Evolutionary conservation across 1,140 invertebrate species (phyloP), one percentile per base, ranked within the genome.

Genomic region (Amyelois transitella): DNA sequence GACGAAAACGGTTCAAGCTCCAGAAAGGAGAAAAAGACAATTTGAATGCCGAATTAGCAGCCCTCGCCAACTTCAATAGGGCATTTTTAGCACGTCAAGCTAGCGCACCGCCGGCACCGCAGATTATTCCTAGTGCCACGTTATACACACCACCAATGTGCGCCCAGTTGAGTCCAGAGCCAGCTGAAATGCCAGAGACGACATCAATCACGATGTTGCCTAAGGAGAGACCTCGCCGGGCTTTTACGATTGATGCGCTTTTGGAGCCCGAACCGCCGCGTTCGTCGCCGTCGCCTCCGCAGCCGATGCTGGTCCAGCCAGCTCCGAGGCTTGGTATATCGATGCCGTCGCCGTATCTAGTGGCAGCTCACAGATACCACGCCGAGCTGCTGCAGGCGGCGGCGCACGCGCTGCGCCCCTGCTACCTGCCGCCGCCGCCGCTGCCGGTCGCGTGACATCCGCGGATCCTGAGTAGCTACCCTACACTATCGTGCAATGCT

Each of bases 181-280:
- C 89, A 18, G 18, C 62, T 25, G 82, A 86, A 20, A 77, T 84
- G 17, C 76, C 81, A 22, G 79, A 81, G 59, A 86, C 88, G 38
- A 69, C 89, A 17, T 79, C 88, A 8, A 72, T 90, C 6, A 52
- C 70, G 7, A 54, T 80, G 62, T 75, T 74, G 58, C 88, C 64
- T 7, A 77, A 66, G 6, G 74, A 75, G n/a, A 70, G 89, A 20
- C 90, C 91, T 62, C 93, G 93, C 63, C 90, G 92, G 45, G 91
- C 93, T 0, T 96, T 95, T 74, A 97, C 95, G 17, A 97, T 97
- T 69, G 96, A 96, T 75, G 96, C 95, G 71, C 91, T 97, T 20
- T 95, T 97, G 45, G 94, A 93, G 18, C 93, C 93, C 0, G 88
- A 90, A 49, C 77, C 81, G 6, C 70, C 72, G 3, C 67, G 76